Percentiles rank a stretch among this genome's conserved stretches.
These are phyloP conservation scores for Urocyon cinereoargenteus DNA, from an alignment of 2,797 vertebrate species.

Conservation along the genomic window DNA sequence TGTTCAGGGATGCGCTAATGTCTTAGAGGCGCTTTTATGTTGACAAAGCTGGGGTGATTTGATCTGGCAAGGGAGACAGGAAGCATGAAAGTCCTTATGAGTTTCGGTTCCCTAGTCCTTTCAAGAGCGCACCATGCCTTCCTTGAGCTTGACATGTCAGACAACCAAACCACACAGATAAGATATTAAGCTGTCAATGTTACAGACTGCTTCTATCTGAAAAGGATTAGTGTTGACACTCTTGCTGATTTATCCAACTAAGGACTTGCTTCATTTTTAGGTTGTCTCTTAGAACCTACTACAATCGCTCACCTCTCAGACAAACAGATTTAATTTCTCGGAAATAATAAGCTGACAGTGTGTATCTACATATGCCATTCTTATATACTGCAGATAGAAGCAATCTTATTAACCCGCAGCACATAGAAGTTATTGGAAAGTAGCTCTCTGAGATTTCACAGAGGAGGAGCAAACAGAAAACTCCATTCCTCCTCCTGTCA, in stretches of 20 bases:
- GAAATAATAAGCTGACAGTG: accelerated
- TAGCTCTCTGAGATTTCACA: background rate
- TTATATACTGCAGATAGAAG: accelerated
- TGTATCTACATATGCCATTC: no score
- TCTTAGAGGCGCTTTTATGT: slow-evolving; percentile 40
- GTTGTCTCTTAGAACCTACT: background rate
- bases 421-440: no score
- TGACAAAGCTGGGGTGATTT: slow-evolving; percentile 51
- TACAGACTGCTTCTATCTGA: slow-evolving; percentile 36
- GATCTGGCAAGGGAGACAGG: slow-evolving; percentile 58
- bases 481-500: background rate
- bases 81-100: background rate
- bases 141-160: slow-evolving; percentile 53
- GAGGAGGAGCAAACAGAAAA: accelerated
- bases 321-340: background rate
- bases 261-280: background rate
- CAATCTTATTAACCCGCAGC: background rate
- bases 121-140: slow-evolving; percentile 56
- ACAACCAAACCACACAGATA: slow-evolving; percentile 32
- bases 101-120: slow-evolving; percentile 46
- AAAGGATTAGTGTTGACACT: slow-evolving; percentile 5
- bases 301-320: background rate
- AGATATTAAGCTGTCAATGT: slow-evolving; percentile 59
- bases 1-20: background rate
- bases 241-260: background rate